Evolutionary conservation across 2,113 vertebrate genomes (phyloP).

Genomic region (Strix aluco): DNA sequence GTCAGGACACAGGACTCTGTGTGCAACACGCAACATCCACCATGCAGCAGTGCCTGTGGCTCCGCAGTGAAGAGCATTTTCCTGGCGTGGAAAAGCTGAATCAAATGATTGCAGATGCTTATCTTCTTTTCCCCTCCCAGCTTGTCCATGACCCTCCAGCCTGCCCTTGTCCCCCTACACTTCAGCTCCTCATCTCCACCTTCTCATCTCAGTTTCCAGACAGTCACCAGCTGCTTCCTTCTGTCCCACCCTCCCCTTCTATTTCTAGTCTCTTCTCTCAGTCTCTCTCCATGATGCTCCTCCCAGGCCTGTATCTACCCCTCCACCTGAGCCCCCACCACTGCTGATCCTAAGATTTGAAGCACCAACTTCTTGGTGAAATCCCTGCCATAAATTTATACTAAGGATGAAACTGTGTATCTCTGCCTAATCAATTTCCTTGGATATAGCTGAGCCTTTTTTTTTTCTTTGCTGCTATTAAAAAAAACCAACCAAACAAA

Average conservation of each 20-base stretch:
- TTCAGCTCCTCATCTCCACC: background rate
- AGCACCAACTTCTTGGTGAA: background rate
- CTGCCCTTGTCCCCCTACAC: background rate
- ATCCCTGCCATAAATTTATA: background rate
- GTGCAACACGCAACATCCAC: background rate
- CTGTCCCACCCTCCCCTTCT: background rate
- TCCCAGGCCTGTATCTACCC: background rate
- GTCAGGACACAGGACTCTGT: background rate
- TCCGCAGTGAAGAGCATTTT: accelerated
- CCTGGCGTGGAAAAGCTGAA: background rate
- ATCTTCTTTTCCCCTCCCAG: background rate
- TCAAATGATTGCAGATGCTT: background rate
- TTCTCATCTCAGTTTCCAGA: conserved; percentile 27
- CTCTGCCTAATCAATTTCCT: background rate
- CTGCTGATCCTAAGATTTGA: background rate
- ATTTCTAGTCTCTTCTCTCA: background rate
- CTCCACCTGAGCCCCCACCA: background rate
- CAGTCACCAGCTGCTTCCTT: background rate
- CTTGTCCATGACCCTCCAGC: background rate
- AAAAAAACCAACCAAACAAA: background rate
- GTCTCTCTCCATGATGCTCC: background rate
- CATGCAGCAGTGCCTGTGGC: background rate
- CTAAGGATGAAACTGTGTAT: background rate
- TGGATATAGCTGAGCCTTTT: background rate
- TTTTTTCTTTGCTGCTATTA: background rate